A percentile compares a stretch with the other conserved stretches of the same genome.
phyloP scores from a whole-genome alignment of 2,797 vertebrate genomes.

The Argentina silus region DNA sequence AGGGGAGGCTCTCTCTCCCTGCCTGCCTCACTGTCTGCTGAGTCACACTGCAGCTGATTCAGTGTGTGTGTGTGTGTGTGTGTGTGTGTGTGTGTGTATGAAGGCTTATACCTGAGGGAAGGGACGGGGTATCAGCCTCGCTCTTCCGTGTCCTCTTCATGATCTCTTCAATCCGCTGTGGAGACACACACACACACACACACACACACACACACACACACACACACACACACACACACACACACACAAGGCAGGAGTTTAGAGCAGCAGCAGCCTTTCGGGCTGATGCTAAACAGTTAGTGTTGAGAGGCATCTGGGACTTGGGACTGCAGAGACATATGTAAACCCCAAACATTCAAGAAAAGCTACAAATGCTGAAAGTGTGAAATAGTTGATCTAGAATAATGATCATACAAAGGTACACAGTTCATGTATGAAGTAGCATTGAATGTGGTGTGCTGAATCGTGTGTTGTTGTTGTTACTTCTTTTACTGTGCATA shows the following conservation, averaged over 20 bases:
- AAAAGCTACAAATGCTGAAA: too few species aligned
- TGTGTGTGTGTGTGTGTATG: slow-evolving; percentile 13
- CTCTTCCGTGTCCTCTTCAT: slow-evolving; percentile 96
- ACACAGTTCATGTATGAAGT: too few species aligned
- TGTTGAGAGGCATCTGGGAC: too few species aligned
- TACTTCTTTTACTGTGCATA: background rate
- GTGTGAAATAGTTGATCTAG: too few species aligned
- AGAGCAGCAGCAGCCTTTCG: too few species aligned
- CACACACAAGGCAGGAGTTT: too few species aligned
- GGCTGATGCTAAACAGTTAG: too few species aligned
- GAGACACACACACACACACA: slow-evolving; percentile 15
- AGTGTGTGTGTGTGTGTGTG: slow-evolving; percentile 22
- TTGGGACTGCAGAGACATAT: too few species aligned
- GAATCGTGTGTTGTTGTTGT: background rate
- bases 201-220: background rate
- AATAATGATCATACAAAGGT: too few species aligned
- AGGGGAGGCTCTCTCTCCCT: slow-evolving; percentile 42
- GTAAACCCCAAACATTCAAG: too few species aligned
- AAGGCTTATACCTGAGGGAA: slow-evolving; percentile 53
- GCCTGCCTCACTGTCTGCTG: slow-evolving; percentile 49
- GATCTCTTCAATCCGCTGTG: slow-evolving; percentile 96
- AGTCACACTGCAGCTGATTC: slow-evolving; percentile 69
- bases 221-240: background rate
- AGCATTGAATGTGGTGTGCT: too few species aligned
- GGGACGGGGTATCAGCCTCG: slow-evolving; percentile 81